Evolutionary conservation across 2,797 vertebrate genomes (phyloP), one percentile per base, ranked within the genome.

Genomic region (Carduelis carduelis): DNA sequence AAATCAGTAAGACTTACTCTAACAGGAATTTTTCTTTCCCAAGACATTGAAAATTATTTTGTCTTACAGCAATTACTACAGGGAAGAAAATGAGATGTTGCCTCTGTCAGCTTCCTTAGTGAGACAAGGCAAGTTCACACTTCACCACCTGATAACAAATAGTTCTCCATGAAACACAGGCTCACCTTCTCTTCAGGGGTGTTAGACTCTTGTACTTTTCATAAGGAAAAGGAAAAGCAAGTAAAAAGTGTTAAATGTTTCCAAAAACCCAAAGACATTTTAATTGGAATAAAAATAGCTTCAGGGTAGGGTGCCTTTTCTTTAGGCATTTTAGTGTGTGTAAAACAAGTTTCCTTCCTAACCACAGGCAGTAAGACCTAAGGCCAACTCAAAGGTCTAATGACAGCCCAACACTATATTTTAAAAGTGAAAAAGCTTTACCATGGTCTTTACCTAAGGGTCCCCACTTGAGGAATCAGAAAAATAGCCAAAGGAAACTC

Each of bases 41-140:
- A 88, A 79, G 93, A 88, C 96, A 95, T 97, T 70, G 92, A 95
- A 97, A 98, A 96, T 94, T 66, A 91, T 97, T 97, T 95, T 97
- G 74, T 72, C 84, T 93, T 91, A 95, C 94, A 94, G 65, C 83
- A 92, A 86, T 97, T 83, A 52, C 92, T 93, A 92, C 88, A 88
- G 91, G 92, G 56, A 97, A 41, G 94, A 96, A 97, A 98, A 97
- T 49, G 57, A 97, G 92, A 91, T 80, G 93, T 71, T 96, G 96
- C 94, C 86, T 95, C 92, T 96, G 94, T 93, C 94, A 94, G 90
- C 94, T 96, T 96, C 85, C 95, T 94, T 93, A 95, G 92, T 56
- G 80, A 96, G 83, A 94, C 76, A 92, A 76, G 95, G 87, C 37
- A 19, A 97, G 92, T 97, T 98, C 95, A 97, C 93, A 97, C 89